Evolutionary conservation across 1,140 invertebrate genomes (phyloP).

Genomic region (Drosophila lacteicornis): DNA sequence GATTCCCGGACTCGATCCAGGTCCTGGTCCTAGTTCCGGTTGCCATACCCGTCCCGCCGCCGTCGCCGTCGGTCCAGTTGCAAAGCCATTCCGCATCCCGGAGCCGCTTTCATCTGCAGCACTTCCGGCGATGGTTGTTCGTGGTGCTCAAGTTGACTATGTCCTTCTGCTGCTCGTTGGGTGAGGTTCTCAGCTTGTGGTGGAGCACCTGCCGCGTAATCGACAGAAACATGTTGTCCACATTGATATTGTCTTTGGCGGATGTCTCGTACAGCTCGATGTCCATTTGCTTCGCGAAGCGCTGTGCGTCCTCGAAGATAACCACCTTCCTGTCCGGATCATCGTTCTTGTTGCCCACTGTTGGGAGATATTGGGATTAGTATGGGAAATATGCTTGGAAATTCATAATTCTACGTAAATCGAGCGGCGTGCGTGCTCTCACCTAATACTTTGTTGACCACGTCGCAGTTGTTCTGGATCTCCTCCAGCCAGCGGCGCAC

Average conservation of each 20-base stretch:
- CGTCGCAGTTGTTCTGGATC: constrained; percentile 99
- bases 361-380: constrained; percentile 23
- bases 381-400: too few relatives aligned
- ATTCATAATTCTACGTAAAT: too few relatives aligned
- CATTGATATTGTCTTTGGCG: constrained; percentile 99
- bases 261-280: constrained; percentile 99
- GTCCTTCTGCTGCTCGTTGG: constrained; percentile 86
- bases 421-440: constrained; percentile 76
- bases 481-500: constrained; percentile 99
- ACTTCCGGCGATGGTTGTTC: constrained; percentile 63
- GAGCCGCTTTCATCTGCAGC: constrained; percentile 80
- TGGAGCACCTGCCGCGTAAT: constrained; percentile 88
- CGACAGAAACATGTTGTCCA: constrained; percentile 96
- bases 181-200: constrained; percentile 78
- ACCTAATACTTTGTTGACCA: constrained; percentile 99
- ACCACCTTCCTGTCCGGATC: constrained; percentile 98
- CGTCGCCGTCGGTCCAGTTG: constrained; percentile 23
- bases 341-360: constrained; percentile 99
- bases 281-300: constrained; percentile 98
- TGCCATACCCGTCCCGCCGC: constrained; percentile 19
- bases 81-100: constrained; percentile 27
- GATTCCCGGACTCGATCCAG: constrained; percentile 24
- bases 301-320: constrained; percentile 97
- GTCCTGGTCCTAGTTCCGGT: constrained; percentile 23
- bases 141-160: constrained; percentile 85